Percentiles rank a stretch among this genome's conserved stretches.
Conservation (phyloP, 2,888 invertebrate species). For the Brachycybe producta region DNA sequence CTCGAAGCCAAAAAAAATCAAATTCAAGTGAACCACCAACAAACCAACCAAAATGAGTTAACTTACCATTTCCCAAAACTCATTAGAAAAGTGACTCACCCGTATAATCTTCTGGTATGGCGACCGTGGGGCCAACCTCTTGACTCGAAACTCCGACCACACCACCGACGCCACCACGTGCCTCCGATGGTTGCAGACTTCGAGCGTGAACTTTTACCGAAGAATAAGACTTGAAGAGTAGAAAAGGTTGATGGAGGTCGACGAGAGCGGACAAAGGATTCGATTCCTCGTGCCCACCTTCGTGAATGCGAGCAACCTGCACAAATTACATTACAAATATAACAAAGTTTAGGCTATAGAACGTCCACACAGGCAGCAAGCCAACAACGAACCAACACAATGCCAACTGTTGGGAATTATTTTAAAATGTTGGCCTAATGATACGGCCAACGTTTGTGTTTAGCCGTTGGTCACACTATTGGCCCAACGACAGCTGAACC, state of each 20-base stretch:
- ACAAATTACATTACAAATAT: not conserved
- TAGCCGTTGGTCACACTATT: too few species aligned
- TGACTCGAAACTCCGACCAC: conserved; percentile 4
- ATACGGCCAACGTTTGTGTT: too few species aligned
- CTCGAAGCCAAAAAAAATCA: too few species aligned
- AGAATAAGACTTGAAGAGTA: conserved; percentile 20
- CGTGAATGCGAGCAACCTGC: conserved; percentile 20
- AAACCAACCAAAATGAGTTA: too few species aligned
- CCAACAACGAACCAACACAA: too few species aligned
- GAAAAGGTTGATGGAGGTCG: conserved; percentile 20
- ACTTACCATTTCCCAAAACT: too few species aligned
- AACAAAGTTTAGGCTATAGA: not conserved
- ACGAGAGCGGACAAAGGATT: conserved; percentile 10
- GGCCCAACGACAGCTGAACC: too few species aligned
- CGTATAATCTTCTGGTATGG: conserved; percentile 21
- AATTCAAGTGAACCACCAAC: too few species aligned
- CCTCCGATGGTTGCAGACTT: conserved; percentile 14
- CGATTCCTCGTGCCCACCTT: conserved; percentile 14
- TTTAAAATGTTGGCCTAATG: too few species aligned
- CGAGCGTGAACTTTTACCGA: conserved; percentile 21
- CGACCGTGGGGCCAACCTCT: conserved; percentile 20
- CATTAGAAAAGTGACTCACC: conserved; percentile 13
- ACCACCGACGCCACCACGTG: conserved; percentile 3
- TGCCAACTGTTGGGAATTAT: too few species aligned
- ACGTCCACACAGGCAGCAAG: not conserved